Base-by-base conservation (phyloP, 2,888 invertebrate species). In the Malthinus flaveolus region DNA sequence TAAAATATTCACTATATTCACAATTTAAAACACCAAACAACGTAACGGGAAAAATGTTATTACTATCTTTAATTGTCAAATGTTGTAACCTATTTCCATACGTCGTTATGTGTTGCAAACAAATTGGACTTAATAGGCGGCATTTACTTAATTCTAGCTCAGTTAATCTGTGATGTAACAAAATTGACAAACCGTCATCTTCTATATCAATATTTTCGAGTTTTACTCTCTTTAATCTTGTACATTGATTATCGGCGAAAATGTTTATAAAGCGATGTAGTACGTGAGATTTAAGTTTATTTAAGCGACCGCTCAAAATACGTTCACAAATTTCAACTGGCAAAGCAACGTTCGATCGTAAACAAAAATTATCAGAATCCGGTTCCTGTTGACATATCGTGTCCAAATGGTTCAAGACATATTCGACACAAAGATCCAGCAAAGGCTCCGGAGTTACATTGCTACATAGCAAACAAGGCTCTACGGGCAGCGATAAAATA, bases 111-210 rank as follows among this genome's bases (percentile, higher is more conserved):
- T 84, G 79, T 59, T 86, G 83, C 61, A 93, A 81, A 13, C 87
- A 84, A 13, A 79, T 75, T 37, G 83, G 80, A 0, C 88, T 86
- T 42, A 94, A 78, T 63, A 84, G 83, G 62, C 84, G 82, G 75
- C 93, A 93, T 68, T 91, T 87, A 55, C 86, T 84, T 63, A 95
- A 81, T 66, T 92, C 90, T 46, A 96, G 78, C 63, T 89, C 88
- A 9, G 83, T 79, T 35, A 93, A 83, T 64, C 87, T 85, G 77
- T 95, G 95, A 48, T 83, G 83, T 75, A 91, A 80, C 10, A 95
- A 78, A 49, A 85, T 84, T 65, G 84, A 82, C 47, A 95, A 78
- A 55, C 91, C 89, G 59, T 83, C 80, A 73, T 91, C 89, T 7
- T 87, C 88, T 42, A 95, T 84, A 35, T 84, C 82, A 15, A 90